phyloP scores from a whole-genome alignment of 2,797 vertebrate species.

The Betta splendens region DNA sequence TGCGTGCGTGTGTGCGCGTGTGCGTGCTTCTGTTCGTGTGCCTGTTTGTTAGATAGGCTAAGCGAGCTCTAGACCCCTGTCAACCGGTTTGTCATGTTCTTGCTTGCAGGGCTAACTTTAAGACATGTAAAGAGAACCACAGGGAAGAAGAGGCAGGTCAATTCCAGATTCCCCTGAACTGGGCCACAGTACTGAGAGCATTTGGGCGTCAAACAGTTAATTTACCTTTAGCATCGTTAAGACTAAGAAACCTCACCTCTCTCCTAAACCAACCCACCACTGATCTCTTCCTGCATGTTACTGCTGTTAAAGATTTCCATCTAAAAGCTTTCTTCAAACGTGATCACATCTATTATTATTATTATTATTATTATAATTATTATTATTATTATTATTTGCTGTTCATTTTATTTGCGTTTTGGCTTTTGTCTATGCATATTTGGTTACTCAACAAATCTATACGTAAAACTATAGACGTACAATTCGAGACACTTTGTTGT shows the following conservation, averaged over 20 bases:
- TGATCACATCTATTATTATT: slow-evolving; percentile 67
- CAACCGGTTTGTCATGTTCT: slow-evolving; percentile 98
- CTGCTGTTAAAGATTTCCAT: slow-evolving; percentile 91
- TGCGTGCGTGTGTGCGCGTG: no score
- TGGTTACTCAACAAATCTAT: slow-evolving; percentile 83
- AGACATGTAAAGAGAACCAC: slow-evolving; percentile 97
- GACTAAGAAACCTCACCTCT: slow-evolving; percentile 86
- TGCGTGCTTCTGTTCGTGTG: slow-evolving; percentile 66
- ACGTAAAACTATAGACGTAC: slow-evolving; percentile 77
- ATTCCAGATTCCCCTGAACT: slow-evolving; percentile 95
- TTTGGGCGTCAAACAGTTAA: slow-evolving; percentile 88
- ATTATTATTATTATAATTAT: slow-evolving; percentile 62
- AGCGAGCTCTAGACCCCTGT: slow-evolving; percentile 88
- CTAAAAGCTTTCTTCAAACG: slow-evolving; percentile 86
- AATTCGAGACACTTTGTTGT: slow-evolving; percentile 93
- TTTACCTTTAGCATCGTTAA: slow-evolving; percentile 91
- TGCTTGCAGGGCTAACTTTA: slow-evolving; percentile 99
- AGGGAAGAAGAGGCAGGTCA: slow-evolving; percentile 98
- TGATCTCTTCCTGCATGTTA: slow-evolving; percentile 91
- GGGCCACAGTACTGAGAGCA: slow-evolving; percentile 86
- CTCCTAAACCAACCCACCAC: slow-evolving; percentile 78
- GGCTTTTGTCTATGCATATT: slow-evolving; percentile 93
- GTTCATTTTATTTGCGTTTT: slow-evolving; percentile 75
- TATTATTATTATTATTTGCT: slow-evolving; percentile 68
- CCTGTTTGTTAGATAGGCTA: slow-evolving; percentile 87